Base-by-base conservation (phyloP, 2,888 invertebrate species). In the Epistrophella euchroma region DNA sequence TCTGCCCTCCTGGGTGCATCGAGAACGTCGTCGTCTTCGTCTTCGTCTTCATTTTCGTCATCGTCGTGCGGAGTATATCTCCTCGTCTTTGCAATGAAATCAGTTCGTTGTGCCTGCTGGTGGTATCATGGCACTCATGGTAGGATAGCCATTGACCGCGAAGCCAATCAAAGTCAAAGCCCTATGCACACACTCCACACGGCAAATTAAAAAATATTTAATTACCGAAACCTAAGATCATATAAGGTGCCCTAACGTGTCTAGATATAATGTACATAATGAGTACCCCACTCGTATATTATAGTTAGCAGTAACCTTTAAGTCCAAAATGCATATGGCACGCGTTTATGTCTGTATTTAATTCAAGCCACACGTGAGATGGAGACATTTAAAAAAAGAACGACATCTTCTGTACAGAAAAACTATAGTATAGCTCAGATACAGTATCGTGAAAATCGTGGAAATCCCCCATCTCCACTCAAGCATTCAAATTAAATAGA, bases 141-240 rank as follows among this genome's bases (percentile, higher is more conserved):
- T 35, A 43, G 15, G 19, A 37, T 70, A 74, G 77, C 82, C 82
- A 77, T 74, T 82, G 82, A 82, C 82, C 86, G 77, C 86, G 86
- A 86, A 86, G 86, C 86, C 86, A 81, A 78, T 82, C 86, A 86
- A 86, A 86, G 77, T 77, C 82, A 73, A 73, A 73, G 73, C 72
- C 76, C 68, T 58, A 52, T 50, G 28, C 17, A 70, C 58, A 72
- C 75, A 50, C 47, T 66, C 50, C 45, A 64, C 56, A 52, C 76
- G 64, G 40, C 56, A 50, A 62, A 81, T 64, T 47, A 62, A 62
- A 64, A 86, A 52, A 86, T 73, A 82, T 82, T 86, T 85, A 81
- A 85, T 78, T 82, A 82, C 77, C 71, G 86, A 82, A 82, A 86
- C 74, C 43, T 82, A 71, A 86, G 85, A 81, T 66, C 32, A 19